Conservation (phyloP, 2,113 vertebrate genomes). For the Emydocephalus ijimae region DNA sequence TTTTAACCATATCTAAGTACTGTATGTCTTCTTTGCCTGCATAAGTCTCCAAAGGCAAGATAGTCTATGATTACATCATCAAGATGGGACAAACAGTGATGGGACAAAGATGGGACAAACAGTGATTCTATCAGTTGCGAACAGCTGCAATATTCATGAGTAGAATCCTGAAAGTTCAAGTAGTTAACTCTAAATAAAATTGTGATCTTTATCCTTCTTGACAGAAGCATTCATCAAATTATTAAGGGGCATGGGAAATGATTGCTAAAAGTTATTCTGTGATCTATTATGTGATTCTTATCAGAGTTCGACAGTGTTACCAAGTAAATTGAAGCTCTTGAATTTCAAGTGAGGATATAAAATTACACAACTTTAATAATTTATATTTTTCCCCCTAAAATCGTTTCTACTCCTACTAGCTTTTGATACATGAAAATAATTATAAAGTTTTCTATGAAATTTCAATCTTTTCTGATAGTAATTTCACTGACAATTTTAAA, state of each 20-base stretch:
- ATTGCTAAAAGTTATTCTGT: constrained; percentile 67
- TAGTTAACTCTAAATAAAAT: constrained; percentile 64
- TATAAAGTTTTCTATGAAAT: constrained; percentile 17
- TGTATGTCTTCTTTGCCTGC: constrained; percentile 20
- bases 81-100: constrained; percentile 35
- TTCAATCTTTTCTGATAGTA: constrained; percentile 37
- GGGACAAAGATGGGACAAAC: constrained; percentile 25
- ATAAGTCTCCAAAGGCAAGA: constrained; percentile 9
- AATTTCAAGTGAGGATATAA: constrained; percentile 59
- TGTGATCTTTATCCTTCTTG: constrained; percentile 71
- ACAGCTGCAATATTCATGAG: constrained; percentile 62
- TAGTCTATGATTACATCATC: constrained; percentile 48
- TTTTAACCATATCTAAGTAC: accelerated
- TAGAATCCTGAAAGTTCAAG: constrained; percentile 65
- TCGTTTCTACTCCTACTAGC: constrained; percentile 1
- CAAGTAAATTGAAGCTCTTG: constrained; percentile 58
- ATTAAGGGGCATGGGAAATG: constrained; percentile 66
- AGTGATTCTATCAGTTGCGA: constrained; percentile 53
- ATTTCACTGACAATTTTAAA: constrained; percentile 39
- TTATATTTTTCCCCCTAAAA: constrained; percentile 23
- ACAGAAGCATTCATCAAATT: constrained; percentile 75
- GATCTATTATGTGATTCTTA: constrained; percentile 67
- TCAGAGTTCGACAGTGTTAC: constrained; percentile 60
- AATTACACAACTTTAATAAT: constrained; percentile 49
- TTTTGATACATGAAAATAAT: constrained; percentile 14